Evolutionary conservation across 2,797 vertebrate genomes (phyloP).

Genomic region (Aulostomus chinensis): DNA sequence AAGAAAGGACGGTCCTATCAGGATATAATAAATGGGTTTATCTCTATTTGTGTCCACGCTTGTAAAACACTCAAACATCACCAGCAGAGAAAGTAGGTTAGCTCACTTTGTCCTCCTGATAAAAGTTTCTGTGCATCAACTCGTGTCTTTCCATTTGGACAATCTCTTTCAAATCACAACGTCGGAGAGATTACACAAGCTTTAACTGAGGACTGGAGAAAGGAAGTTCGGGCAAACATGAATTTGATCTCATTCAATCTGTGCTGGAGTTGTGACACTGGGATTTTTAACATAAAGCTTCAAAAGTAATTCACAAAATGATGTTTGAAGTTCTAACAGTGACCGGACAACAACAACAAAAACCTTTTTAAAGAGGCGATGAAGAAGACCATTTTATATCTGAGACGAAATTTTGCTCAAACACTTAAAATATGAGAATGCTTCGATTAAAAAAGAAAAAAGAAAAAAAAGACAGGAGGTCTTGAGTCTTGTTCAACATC

Average conservation of each 20-base stretch:
- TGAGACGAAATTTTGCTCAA: too few relatives aligned
- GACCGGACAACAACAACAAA: too few relatives aligned
- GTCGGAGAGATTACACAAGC: neutral
- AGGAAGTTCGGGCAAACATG: neutral
- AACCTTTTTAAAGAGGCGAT: too few relatives aligned
- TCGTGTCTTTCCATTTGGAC: neutral
- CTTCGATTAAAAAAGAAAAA: too few relatives aligned
- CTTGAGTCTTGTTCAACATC: too few relatives aligned
- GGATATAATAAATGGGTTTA: neutral
- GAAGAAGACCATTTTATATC: too few relatives aligned
- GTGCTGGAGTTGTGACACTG: neutral
- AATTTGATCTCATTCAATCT: neutral
- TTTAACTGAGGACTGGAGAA: neutral
- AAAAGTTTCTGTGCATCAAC: neutral
- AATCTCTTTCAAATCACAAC: neutral
- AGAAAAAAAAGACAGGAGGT: too few relatives aligned
- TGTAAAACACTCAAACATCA: neutral
- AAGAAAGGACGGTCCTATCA: neutral
- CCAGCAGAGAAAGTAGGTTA: neutral
- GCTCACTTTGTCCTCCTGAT: constrained; percentile 11
- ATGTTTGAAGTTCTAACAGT: too few relatives aligned
- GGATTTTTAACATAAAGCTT: too few relatives aligned
- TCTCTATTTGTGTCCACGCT: neutral
- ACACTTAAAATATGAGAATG: too few relatives aligned
- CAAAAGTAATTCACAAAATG: too few relatives aligned